A percentile compares a stretch with the other conserved stretches of the same genome.
Conservation (phyloP, 1,140 invertebrate species). For the Cheumatopsyche charites region DNA sequence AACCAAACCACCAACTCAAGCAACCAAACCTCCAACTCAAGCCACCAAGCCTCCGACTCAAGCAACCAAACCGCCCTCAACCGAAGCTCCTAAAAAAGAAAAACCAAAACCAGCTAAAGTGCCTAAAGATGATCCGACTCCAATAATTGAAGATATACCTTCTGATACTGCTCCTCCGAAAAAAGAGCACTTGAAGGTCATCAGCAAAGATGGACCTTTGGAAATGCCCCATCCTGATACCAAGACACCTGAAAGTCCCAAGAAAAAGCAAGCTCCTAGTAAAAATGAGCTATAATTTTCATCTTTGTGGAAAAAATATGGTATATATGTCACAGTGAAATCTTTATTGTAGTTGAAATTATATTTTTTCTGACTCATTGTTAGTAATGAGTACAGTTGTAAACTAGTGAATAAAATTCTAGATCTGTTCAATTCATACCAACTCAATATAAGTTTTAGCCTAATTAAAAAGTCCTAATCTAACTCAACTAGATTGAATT, state of each 20-base stretch:
- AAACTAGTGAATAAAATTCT: not conserved
- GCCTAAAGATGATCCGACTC: constrained; percentile 42
- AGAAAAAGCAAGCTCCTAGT: constrained; percentile 17
- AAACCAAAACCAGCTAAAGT: constrained; percentile 44
- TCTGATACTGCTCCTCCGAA: constrained; percentile 61
- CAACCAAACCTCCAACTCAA: constrained; percentile 43
- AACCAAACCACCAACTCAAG: constrained; percentile 45
- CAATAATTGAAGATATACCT: constrained; percentile 62
- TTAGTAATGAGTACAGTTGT: not conserved
- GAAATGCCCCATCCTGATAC: constrained; percentile 56
- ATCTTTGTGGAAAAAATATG: not conserved
- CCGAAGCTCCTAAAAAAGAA: constrained; percentile 44
- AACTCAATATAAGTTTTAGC: not conserved
- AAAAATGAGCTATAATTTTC: constrained; percentile 41
- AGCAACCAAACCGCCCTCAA: constrained; percentile 42
- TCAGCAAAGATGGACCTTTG: constrained; percentile 62
- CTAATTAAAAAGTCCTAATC: no score
- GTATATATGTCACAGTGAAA: not conserved
- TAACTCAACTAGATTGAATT: no score
- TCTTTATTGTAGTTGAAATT: not conserved
- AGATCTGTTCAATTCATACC: not conserved
- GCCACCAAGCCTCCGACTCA: constrained; percentile 46
- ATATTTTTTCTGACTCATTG: not conserved
- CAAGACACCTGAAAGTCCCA: not conserved
- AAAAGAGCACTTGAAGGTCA: constrained; percentile 64